Conservation (phyloP, 2,888 invertebrate genomes). For the Lasioglossum malachurum region DNA sequence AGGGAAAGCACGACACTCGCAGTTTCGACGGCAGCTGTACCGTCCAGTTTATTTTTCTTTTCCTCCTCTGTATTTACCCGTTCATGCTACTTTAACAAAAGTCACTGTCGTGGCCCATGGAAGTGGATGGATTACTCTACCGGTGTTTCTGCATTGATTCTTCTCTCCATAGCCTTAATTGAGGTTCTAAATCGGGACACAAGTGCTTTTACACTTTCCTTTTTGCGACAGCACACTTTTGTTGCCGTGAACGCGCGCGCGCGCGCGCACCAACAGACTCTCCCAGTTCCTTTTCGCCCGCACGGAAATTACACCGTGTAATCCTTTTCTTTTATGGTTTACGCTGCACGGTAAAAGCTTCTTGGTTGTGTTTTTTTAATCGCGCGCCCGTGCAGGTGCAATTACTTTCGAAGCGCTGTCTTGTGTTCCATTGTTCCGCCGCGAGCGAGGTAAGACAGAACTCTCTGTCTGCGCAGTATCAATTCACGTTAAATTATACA, state of each 20-base stretch:
- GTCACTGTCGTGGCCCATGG: slow-evolving; percentile 47
- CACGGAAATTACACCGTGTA: slow-evolving; percentile 48
- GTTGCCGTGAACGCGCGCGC: slow-evolving; percentile 14
- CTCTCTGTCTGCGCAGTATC: not conserved
- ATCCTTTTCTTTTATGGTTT: slow-evolving; percentile 54
- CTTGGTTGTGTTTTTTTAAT: slow-evolving; percentile 53
- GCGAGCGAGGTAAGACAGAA: slow-evolving; percentile 10
- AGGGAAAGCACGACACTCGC: slow-evolving; percentile 23
- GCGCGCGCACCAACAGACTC: slow-evolving; percentile 24
- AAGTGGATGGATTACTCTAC: slow-evolving; percentile 54
- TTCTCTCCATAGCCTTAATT: slow-evolving; percentile 49
- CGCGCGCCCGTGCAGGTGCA: slow-evolving; percentile 11
- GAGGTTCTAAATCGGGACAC: slow-evolving; percentile 57
- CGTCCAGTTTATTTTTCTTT: slow-evolving; percentile 28
- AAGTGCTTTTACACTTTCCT: slow-evolving; percentile 40
- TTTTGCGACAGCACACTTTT: slow-evolving; percentile 41
- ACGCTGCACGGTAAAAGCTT: slow-evolving; percentile 50
- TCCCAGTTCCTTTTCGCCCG: slow-evolving; percentile 12
- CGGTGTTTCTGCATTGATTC: slow-evolving; percentile 56
- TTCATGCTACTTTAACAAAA: slow-evolving; percentile 51
- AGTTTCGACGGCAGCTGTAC: slow-evolving; percentile 10
- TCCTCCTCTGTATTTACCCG: slow-evolving; percentile 33
- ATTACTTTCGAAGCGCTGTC: slow-evolving; percentile 18
- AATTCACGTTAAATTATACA: not conserved
- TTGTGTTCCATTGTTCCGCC: slow-evolving; percentile 18